Percentiles rank a stretch among this genome's conserved stretches.
Conservation (phyloP, 1,140 invertebrate species). For the Elysia chlorotica region DNA sequence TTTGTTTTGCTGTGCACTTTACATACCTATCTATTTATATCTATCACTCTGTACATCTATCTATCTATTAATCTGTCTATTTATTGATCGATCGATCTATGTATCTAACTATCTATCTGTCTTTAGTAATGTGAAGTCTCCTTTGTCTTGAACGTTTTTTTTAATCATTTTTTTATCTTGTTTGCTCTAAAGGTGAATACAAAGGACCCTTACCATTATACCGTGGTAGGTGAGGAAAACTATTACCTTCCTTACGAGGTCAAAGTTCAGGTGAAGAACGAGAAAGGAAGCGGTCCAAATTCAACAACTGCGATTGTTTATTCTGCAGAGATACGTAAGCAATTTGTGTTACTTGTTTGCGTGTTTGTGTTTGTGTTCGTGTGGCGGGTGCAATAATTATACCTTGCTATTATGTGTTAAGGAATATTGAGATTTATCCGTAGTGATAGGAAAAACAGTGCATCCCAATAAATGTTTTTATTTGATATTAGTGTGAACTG, state of each 20-base stretch:
- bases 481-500: no score
- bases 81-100: no score
- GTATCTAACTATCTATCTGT: no score
- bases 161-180: no score
- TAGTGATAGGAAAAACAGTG: no score
- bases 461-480: no score
- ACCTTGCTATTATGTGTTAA: neutral
- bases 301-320: constrained; percentile 78
- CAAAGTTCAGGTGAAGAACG: constrained; percentile 81
- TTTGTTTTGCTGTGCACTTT: no score
- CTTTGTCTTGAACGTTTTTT: no score
- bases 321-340: constrained; percentile 81
- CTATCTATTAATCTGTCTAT: no score
- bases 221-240: constrained; percentile 71
- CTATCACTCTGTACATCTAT: no score
- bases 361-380: neutral
- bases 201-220: neutral
- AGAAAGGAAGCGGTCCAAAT: constrained; percentile 79
- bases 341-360: neutral
- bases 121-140: no score
- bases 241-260: constrained; percentile 91
- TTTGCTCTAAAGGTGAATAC: neutral
- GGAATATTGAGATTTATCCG: neutral
- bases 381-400: neutral
- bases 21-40: no score